Percentiles rank a stretch among this genome's conserved stretches.
phyloP scores from a whole-genome alignment of 1,140 invertebrate genomes.

The Phocides pigmalion region DNA sequence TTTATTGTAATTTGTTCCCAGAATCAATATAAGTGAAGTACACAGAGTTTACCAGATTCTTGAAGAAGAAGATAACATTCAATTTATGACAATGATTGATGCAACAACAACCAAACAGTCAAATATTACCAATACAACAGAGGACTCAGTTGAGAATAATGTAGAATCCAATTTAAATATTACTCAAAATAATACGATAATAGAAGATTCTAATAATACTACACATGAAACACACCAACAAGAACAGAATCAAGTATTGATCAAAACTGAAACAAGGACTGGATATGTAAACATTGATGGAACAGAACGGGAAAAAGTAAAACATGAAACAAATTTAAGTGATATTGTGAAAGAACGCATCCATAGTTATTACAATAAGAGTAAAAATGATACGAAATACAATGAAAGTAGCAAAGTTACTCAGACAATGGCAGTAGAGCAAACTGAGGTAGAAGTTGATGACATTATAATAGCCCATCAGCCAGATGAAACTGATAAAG shows the following conservation, averaged over 20 bases:
- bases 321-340: conserved; percentile 61
- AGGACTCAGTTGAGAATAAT: conserved; percentile 26
- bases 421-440: conserved; percentile 21
- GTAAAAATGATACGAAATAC: conserved; percentile 37
- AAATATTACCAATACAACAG: conserved; percentile 31
- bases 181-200: conserved; percentile 20
- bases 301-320: conserved; percentile 68
- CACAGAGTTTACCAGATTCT: conserved; percentile 78
- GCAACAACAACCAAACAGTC: conserved; percentile 43
- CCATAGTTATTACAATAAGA: conserved; percentile 58
- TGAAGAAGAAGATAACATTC: conserved; percentile 78
- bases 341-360: conserved; percentile 69
- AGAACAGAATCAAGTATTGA: conserved; percentile 58
- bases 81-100: conserved; percentile 73
- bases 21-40: conserved; percentile 79
- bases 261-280: conserved; percentile 75
- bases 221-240: conserved; percentile 27
- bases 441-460: conserved; percentile 62
- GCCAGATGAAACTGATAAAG: conserved; percentile 43
- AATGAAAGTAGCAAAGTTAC: conserved; percentile 24
- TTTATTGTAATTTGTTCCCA: conserved; percentile 50
- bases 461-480: conserved; percentile 65
- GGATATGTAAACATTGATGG: conserved; percentile 77
- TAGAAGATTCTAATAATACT: conserved; percentile 3
- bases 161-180: conserved; percentile 16